Evolutionary conservation across 2,888 invertebrate genomes (phyloP).

Genomic region (Lasioglossum zephyrum): DNA sequence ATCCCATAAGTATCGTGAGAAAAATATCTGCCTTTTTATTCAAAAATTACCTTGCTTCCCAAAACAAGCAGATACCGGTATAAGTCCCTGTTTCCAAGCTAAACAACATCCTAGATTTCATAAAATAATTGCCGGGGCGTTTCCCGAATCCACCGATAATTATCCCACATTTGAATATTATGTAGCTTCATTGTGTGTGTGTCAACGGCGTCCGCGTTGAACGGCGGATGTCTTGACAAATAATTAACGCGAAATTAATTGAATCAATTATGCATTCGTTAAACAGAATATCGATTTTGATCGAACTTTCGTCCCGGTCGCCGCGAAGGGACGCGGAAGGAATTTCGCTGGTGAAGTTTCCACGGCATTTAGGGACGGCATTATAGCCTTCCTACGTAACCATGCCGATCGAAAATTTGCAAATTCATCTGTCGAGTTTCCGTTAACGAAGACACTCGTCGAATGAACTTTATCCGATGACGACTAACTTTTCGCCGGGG

Average conservation of each 20-base stretch:
- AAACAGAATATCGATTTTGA: slow-evolving; percentile 52
- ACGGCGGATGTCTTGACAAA: slow-evolving; percentile 26
- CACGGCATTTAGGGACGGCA: slow-evolving; percentile 7
- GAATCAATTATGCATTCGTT: slow-evolving; percentile 55
- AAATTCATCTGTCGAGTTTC: slow-evolving; percentile 42
- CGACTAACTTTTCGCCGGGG: slow-evolving; percentile 22
- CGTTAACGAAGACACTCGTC: slow-evolving; percentile 30
- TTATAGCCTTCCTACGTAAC: slow-evolving; percentile 8
- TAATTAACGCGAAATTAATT: slow-evolving; percentile 51
- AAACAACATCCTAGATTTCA: neutral
- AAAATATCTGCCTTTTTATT: too few relatives aligned
- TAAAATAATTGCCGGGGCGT: neutral
- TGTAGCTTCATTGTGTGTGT: slow-evolving; percentile 22
- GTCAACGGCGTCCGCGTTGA: neutral
- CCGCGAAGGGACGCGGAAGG: neutral
- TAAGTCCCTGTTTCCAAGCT: neutral
- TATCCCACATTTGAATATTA: slow-evolving; percentile 11
- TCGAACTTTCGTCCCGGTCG: slow-evolving; percentile 6
- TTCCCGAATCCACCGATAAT: slow-evolving; percentile 27
- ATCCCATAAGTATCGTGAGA: too few relatives aligned
- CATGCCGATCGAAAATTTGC: slow-evolving; percentile 46
- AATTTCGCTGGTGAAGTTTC: slow-evolving; percentile 27
- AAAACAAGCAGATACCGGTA: too few relatives aligned
- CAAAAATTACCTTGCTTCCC: too few relatives aligned
- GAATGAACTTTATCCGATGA: slow-evolving; percentile 49